Conservation (phyloP, 2,888 invertebrate genomes). For the Dicycla oo region DNA sequence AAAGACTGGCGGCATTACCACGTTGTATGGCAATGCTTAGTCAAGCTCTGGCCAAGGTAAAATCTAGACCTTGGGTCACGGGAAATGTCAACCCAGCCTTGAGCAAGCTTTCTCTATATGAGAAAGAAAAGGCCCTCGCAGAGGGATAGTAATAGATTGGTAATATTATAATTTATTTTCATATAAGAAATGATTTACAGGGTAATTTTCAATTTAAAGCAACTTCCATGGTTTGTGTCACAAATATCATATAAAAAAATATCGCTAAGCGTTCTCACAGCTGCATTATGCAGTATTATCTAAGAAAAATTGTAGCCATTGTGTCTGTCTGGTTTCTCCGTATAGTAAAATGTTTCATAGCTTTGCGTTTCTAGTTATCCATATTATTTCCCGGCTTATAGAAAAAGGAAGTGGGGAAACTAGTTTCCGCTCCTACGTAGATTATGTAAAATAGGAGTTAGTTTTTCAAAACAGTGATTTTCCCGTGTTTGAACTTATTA, state of each 20-base stretch:
- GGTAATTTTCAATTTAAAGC: background rate
- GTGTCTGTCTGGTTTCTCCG: slow-evolving; percentile 13
- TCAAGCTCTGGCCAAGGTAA: too few relatives aligned
- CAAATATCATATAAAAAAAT: background rate
- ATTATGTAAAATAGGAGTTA: background rate
- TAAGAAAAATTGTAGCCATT: slow-evolving; percentile 12
- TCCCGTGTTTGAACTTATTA: background rate
- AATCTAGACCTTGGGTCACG: too few relatives aligned
- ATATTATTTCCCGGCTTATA: slow-evolving; percentile 10
- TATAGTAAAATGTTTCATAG: slow-evolving; percentile 22
- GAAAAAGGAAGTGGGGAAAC: background rate
- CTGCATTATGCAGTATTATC: background rate
- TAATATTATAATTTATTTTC: background rate
- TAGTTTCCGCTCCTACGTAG: background rate
- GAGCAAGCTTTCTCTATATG: background rate
- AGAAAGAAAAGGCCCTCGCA: background rate
- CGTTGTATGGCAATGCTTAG: too few relatives aligned
- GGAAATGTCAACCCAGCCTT: background rate
- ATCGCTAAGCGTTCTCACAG: background rate
- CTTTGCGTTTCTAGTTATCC: background rate
- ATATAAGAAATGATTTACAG: background rate
- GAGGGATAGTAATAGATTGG: background rate
- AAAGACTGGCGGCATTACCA: too few relatives aligned
- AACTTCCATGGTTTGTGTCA: background rate
- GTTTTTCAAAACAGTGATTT: background rate